Base-by-base conservation (phyloP, 2,888 invertebrate genomes). In the Yponomeuta sedellus region DNA sequence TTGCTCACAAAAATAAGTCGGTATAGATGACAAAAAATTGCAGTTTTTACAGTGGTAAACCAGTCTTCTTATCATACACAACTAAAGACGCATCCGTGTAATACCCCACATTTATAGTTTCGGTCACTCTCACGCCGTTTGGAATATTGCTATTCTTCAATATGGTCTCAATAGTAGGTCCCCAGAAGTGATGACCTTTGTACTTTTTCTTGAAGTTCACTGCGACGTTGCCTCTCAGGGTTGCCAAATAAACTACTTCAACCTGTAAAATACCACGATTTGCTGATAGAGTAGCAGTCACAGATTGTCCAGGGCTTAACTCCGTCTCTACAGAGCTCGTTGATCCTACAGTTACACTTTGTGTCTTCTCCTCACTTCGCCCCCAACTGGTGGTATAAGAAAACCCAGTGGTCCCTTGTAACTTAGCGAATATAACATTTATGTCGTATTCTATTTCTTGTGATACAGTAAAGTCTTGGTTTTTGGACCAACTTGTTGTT, bases 181-280 rank as follows among this genome's bases (percentile, higher is more conserved):
- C 85, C 75, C 79, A 85, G 65, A 88, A 88, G 71, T 87, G 83
- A 58, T 88, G 88, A 0, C 80, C 81, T 0, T 77, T 78, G 28
- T 75, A 69, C 0, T 69, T 56, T 16, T 71, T 79, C 65, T 73
- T 81, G 58, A 76, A 86, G 68, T 89, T 86, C 0, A 85, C 81
- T 0, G 85, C 88, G 1, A 87, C 70, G 68, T 84, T 80, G 0
- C 88, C 88, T 63, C 79, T 74, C 6, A 88, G 66, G n/a, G 69
- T 73, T 11, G 79, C 75, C 28, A 69, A 69, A 67, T 88, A 82
- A 0, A 75, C 68, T 0, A 89, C 73, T 71, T 87, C 85, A 0
- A 87, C 69, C 70, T 85, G 83, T 65, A 89, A 68, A 69, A 69
- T 67, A 1, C 82, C 82, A 56, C 78, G 76, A 2, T 74, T 83